Evolutionary conservation across 1,140 invertebrate genomes (phyloP).

Genomic region (Callitettix versicolor): DNA sequence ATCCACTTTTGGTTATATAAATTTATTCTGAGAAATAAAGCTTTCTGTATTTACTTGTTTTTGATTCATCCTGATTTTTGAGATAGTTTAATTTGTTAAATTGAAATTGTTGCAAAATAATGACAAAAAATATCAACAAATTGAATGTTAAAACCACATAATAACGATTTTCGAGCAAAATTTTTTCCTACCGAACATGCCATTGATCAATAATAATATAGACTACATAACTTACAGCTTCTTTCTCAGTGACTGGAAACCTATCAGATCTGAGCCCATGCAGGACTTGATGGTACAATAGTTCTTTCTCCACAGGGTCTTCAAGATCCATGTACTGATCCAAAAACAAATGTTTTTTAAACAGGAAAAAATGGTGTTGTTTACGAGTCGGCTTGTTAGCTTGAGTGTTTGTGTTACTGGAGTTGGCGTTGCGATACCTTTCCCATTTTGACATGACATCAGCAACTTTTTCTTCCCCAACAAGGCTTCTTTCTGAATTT

Average conservation of each 20-base stretch:
- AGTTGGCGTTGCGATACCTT: slow-evolving; percentile 54
- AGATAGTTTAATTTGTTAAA: no score
- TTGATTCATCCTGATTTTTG: no score
- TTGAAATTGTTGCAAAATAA: no score
- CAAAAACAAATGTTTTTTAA: slow-evolving; percentile 89
- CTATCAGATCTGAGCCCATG: slow-evolving; percentile 81
- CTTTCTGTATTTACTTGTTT: no score
- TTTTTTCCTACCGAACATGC: no score
- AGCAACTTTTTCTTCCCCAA: slow-evolving; percentile 77
- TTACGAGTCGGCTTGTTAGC: slow-evolving; percentile 31
- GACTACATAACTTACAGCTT: slow-evolving; percentile 27
- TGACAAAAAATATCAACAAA: no score
- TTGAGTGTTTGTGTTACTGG: slow-evolving; percentile 28
- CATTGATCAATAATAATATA: no score
- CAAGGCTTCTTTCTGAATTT: slow-evolving; percentile 69
- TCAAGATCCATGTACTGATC: slow-evolving; percentile 72
- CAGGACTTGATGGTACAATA: slow-evolving; percentile 91
- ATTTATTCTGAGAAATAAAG: no score
- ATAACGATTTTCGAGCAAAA: no score
- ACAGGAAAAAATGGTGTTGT: slow-evolving; percentile 54
- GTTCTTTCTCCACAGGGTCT: slow-evolving; percentile 87
- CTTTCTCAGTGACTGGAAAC: slow-evolving; percentile 33
- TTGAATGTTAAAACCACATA: no score
- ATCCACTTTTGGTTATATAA: no score
- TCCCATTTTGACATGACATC: slow-evolving; percentile 96